Percentiles rank a stretch among this genome's conserved stretches.
These are phyloP conservation scores for Leucophenga varia DNA, from an alignment of 1,140 invertebrate species.

Conservation along the genomic window DNA sequence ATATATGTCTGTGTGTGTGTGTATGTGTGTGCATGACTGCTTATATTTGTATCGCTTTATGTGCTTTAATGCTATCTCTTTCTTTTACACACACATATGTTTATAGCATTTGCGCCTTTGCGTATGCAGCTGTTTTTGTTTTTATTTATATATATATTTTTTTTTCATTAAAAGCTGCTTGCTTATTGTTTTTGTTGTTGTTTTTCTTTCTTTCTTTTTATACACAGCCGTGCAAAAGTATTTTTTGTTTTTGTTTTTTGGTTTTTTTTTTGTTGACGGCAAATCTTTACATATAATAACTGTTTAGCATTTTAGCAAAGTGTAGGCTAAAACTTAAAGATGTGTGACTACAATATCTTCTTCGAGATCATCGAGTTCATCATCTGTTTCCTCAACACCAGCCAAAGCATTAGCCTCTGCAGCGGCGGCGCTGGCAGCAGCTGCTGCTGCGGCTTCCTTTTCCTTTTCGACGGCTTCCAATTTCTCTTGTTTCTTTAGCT, in stretches of 20 bases:
- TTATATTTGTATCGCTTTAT: slow-evolving; percentile 4
- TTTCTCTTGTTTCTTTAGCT: slow-evolving; percentile 70
- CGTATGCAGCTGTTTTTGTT: slow-evolving; percentile 24
- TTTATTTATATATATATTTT: background rate
- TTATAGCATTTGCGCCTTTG: slow-evolving; percentile 21
- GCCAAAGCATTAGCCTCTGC: slow-evolving; percentile 55
- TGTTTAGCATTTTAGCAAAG: background rate
- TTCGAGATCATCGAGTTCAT: slow-evolving; percentile 81
- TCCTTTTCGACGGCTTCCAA: slow-evolving; percentile 58
- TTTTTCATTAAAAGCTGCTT: no score
- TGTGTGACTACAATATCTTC: slow-evolving; percentile 84
- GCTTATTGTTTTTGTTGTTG: background rate
- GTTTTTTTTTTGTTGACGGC: slow-evolving; percentile 5
- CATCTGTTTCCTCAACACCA: slow-evolving; percentile 71
- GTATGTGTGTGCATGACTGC: slow-evolving; percentile 2
- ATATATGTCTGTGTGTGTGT: no score
- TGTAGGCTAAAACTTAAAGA: slow-evolving; percentile 61
- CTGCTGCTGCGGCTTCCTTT: slow-evolving; percentile 46
- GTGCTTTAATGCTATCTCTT: slow-evolving; percentile 20
- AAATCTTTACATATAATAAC: slow-evolving; percentile 15
- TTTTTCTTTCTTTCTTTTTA: slow-evolving; percentile 12
- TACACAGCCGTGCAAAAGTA: no score
- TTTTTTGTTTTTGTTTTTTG: slow-evolving; percentile 1
- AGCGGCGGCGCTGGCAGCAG: slow-evolving; percentile 57
- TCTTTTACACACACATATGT: slow-evolving; percentile 23